A percentile compares a stretch with the other conserved stretches of the same genome.
Conservation (phyloP, 2,797 vertebrate genomes). For the Cyprinodon diabolis region DNA sequence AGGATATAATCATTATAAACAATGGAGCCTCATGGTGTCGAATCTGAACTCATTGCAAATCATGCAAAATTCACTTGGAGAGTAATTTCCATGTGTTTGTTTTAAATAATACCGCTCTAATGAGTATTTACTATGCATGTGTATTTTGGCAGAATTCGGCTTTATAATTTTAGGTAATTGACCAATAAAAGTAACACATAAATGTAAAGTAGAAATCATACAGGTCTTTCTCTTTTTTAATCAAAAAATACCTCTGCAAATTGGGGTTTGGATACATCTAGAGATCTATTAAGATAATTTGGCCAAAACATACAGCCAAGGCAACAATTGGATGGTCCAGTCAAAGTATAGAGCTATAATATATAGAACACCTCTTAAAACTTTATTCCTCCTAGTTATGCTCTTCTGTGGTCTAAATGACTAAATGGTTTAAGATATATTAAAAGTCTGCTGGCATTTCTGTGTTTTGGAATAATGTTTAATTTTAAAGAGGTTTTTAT, state of each 20-base stretch:
- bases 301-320: neutral
- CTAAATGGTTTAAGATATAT: no score
- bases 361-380: neutral
- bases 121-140: no score
- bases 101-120: no score
- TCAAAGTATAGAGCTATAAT: neutral
- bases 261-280: neutral
- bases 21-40: no score
- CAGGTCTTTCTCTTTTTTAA: neutral
- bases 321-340: neutral
- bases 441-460: no score
- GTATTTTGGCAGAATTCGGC: no score
- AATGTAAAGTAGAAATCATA: neutral
- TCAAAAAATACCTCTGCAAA: neutral
- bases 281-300: no score
- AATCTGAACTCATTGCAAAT: no score
- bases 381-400: neutral
- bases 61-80: no score
- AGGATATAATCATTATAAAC: no score
- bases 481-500: constrained; percentile 27
- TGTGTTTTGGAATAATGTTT: constrained; percentile 11
- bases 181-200: neutral
- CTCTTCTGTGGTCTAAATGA: no score
- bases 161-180: neutral
- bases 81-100: no score